phyloP scores from a whole-genome alignment of 37 sponge, comb jelly and placozoan species.

The Aphrocallistes beatrix region DNA sequence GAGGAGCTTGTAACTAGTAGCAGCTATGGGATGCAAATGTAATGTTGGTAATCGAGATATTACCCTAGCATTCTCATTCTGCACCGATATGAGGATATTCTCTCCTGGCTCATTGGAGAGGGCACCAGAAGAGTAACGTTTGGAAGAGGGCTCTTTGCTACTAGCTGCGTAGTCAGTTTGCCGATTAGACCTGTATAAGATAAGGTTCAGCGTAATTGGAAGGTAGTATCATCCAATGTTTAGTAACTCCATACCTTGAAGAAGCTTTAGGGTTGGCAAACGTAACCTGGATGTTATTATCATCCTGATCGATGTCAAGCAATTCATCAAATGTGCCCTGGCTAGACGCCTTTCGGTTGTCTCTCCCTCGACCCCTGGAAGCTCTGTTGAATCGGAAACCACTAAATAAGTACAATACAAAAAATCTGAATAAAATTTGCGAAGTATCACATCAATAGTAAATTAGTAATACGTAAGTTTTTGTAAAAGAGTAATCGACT shows the following conservation, averaged over 20 bases:
- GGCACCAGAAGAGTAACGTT: background rate
- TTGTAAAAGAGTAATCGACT: too few species aligned
- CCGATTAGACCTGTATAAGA: background rate
- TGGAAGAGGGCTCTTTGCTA: background rate
- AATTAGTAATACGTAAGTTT: too few species aligned
- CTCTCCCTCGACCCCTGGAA: background rate
- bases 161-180: background rate
- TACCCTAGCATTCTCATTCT: conserved; percentile 17
- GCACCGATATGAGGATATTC: background rate
- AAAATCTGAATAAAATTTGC: too few species aligned
- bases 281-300: background rate
- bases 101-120: background rate
- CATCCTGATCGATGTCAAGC: background rate
- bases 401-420: too few species aligned
- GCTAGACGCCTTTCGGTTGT: too few species aligned
- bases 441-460: background rate
- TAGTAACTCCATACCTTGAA: background rate
- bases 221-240: background rate
- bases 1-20: too few species aligned
- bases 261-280: background rate
- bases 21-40: too few species aligned
- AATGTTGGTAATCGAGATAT: too few species aligned
- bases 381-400: background rate
- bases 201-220: background rate
- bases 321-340: background rate